Base-by-base conservation (phyloP, 2,797 vertebrate genomes). In the Sebastes taczanowskii region DNA sequence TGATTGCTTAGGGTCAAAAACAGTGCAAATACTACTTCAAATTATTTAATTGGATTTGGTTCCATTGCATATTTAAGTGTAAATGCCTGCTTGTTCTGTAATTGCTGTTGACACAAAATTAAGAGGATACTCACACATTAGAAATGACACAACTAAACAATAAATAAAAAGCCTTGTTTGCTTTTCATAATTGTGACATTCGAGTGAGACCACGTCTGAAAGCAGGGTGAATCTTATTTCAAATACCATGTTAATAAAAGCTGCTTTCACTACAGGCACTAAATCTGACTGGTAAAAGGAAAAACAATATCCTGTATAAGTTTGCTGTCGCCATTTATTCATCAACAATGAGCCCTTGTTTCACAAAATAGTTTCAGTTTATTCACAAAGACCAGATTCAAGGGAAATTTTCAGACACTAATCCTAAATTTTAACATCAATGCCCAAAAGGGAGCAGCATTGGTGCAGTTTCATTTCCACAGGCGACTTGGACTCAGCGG, bases 401-500 rank as follows among this genome's bases (percentile, higher is more conserved):
- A 61, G 68, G 23, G 23, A 23, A 71, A 22, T n/a, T 64, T 74
- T 53, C 14, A 59, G 46, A 62, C 14, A 49, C 23, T 4, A 6
- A 62, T 46, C 6, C 52, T 52, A 67, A 7, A 71, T 69, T 23
- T 60, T 27, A 27, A 59, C 56, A 65, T 9, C 0, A 18, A 38
- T 14, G 4, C 14, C 14, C 16, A 63, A 73, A 81, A 74, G 60
- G 7, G 32, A 63, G 60, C 22, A 30, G 18, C 38, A 65, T 22
- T 52, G 22, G 42, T 73, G 38, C 38, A 34, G 46, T 67, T 60
- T 9, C 7, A 30, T 78, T 75, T 67, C 81, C 74, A 53, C 59
- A 14, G 82, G 78, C 63, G 1, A 78, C 64, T 82, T 82, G 67
- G 85, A 82, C 32, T 74, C 61, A 35, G 66, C 34, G 67, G n/a